Evolutionary conservation across 2,797 vertebrate species (phyloP).

Genomic region (Zalophus californianus): DNA sequence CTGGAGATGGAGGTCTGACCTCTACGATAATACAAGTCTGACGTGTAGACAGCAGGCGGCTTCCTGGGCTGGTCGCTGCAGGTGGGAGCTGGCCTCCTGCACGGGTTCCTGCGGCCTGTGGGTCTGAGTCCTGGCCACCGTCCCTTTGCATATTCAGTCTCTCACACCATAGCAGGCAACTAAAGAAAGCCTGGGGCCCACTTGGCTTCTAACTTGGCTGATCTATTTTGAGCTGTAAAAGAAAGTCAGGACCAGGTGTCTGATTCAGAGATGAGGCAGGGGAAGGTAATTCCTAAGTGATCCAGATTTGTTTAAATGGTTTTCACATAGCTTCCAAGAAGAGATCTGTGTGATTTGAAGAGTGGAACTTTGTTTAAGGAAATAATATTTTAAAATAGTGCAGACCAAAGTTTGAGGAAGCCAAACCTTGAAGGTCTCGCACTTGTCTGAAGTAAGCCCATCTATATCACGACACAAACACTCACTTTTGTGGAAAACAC

Average conservation of each 20-base stretch:
- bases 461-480: rapidly evolving
- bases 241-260: not conserved
- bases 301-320: not conserved
- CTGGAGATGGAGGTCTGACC: not conserved
- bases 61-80: rapidly evolving
- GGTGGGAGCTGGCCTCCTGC: too few relatives aligned
- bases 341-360: not conserved
- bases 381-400: not conserved
- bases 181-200: not conserved
- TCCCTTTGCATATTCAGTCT: not conserved
- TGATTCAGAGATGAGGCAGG: not conserved
- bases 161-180: not conserved
- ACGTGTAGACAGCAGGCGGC: not conserved
- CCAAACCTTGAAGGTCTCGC: not conserved
- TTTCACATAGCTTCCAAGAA: not conserved
- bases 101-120: too few relatives aligned
- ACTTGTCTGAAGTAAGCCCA: rapidly evolving
- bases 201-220: too few relatives aligned
- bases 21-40: rapidly evolving
- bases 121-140: rapidly evolving
- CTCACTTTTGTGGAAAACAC: too few relatives aligned
- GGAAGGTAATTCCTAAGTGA: not conserved
- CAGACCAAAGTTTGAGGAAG: not conserved
- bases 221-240: not conserved
- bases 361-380: not conserved